Conservation (phyloP, 1,140 invertebrate genomes). For the Arctopsyche grandis region DNA sequence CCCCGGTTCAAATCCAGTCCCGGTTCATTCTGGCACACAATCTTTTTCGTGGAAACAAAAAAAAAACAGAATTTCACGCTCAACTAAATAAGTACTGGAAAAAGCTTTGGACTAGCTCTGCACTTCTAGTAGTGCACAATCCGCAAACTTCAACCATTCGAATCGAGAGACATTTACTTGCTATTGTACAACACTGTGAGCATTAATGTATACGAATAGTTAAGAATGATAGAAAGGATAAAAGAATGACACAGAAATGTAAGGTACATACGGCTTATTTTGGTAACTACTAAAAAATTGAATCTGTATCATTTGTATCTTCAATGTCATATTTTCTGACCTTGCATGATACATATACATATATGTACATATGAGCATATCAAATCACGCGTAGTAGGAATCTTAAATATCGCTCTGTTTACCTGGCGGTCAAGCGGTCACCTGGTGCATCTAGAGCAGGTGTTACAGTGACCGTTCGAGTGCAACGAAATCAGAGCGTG, state of each 20-base stretch:
- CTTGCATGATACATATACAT: no score
- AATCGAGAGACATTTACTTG: neutral
- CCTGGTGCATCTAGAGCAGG: slow-evolving; percentile 17
- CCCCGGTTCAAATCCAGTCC: neutral
- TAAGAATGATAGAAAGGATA: no score
- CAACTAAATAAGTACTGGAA: slow-evolving; percentile 31
- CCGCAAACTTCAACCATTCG: neutral
- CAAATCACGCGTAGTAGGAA: neutral
- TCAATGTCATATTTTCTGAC: no score
- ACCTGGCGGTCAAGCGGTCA: slow-evolving; percentile 9
- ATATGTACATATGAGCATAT: no score
- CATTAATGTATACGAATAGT: no score
- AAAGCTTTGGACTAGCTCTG: neutral
- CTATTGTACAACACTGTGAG: no score
- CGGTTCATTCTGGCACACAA: neutral
- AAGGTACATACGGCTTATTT: no score
- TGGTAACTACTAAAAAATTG: no score
- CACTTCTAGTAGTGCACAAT: neutral
- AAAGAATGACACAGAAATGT: no score
- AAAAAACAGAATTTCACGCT: slow-evolving; percentile 40
- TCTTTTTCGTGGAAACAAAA: slow-evolving; percentile 23
- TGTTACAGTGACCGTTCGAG: slow-evolving; percentile 30
- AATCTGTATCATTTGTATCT: no score
- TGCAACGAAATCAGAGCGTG: slow-evolving; percentile 45
- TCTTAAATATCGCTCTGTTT: neutral